A percentile compares a stretch with the other conserved stretches of the same genome.
phyloP scores from a whole-genome alignment of 2,797 vertebrate genomes.

The Gambelia wislizenii region DNA sequence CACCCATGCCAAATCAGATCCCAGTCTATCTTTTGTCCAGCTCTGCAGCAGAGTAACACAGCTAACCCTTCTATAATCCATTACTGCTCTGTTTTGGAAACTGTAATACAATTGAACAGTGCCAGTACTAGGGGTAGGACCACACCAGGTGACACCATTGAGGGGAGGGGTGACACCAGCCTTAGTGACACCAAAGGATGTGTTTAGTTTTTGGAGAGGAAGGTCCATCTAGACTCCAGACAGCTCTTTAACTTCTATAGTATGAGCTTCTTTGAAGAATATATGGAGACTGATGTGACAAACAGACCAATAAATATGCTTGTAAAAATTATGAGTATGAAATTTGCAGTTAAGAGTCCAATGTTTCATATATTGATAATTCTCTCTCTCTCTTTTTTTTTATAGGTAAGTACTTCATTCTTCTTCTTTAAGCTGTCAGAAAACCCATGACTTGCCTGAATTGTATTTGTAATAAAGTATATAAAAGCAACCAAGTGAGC shows the following conservation, averaged over 20 bases:
- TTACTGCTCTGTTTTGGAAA: not conserved
- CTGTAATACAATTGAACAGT: too few relatives aligned
- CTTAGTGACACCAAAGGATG: too few relatives aligned
- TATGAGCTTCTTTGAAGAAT: not conserved
- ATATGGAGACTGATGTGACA: not conserved
- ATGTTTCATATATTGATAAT: constrained; percentile 25
- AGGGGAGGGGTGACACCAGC: too few relatives aligned
- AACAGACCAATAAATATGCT: not conserved
- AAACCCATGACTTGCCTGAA: constrained; percentile 46
- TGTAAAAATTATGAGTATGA: not conserved
- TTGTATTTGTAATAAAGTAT: constrained; percentile 31
- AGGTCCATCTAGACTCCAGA: not conserved
- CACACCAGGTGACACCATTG: too few relatives aligned
- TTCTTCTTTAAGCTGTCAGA: constrained; percentile 65
- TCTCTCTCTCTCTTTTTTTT: constrained; percentile 64
- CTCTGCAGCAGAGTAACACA: not conserved
- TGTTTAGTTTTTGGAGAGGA: not conserved
- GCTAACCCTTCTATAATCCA: not conserved
- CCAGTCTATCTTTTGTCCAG: not conserved
- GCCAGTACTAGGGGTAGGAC: too few relatives aligned
- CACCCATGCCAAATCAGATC: too few relatives aligned
- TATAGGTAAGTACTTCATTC: constrained; percentile 80
- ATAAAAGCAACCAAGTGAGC: constrained; percentile 43
- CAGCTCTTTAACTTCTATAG: not conserved
- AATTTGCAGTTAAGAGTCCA: not conserved